Conservation (phyloP, 2,888 invertebrate genomes). For the Homarus gammarus region DNA sequence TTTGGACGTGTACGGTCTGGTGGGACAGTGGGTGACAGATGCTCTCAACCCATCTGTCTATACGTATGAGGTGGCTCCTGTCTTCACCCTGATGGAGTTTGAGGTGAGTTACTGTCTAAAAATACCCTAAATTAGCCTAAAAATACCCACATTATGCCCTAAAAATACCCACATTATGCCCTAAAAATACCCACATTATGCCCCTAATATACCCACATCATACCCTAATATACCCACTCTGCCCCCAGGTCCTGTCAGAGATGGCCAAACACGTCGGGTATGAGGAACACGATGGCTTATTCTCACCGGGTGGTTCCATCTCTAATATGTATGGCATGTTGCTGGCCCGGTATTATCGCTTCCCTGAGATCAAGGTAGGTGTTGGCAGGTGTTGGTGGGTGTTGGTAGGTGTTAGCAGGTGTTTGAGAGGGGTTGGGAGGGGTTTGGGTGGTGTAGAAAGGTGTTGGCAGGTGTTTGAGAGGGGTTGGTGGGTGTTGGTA, state of each 20-base stretch:
- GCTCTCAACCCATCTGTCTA: slow-evolving; percentile 91
- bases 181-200: too few species aligned
- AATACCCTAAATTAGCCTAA: too few species aligned
- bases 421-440: too few species aligned
- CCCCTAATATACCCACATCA: too few species aligned
- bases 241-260: slow-evolving; percentile 81
- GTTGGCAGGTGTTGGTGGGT: background rate
- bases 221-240: too few species aligned
- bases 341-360: slow-evolving; percentile 84
- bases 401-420: too few species aligned
- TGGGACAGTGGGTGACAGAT: slow-evolving; percentile 88
- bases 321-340: slow-evolving; percentile 89
- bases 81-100: slow-evolving; percentile 86
- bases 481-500: too few species aligned
- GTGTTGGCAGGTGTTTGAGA: too few species aligned
- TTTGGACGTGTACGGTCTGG: slow-evolving; percentile 86
- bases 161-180: too few species aligned
- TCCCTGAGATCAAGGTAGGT: slow-evolving; percentile 86
- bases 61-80: slow-evolving; percentile 90
- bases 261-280: slow-evolving; percentile 54
- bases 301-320: slow-evolving; percentile 88
- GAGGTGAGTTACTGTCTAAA: slow-evolving; percentile 47
- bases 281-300: slow-evolving; percentile 86
- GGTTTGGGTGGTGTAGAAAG: too few species aligned
- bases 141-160: too few species aligned